A percentile compares a stretch with the other conserved stretches of the same genome.
phyloP scores from a whole-genome alignment of 2,888 invertebrate species.

The Tetragonula carbonaria region DNA sequence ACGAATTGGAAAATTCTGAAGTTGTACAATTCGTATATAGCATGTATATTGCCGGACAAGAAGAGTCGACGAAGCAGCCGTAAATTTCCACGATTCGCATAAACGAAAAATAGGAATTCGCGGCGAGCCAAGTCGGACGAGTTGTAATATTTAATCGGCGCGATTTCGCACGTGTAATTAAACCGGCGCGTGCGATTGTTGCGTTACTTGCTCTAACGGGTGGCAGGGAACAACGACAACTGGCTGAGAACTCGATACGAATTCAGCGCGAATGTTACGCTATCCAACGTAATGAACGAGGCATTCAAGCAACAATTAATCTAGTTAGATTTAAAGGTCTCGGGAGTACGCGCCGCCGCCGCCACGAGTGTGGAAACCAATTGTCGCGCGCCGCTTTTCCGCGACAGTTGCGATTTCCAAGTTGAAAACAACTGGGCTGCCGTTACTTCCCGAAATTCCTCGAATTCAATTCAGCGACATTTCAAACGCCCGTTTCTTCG shows the following conservation, averaged over 20 bases:
- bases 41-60: too few relatives aligned
- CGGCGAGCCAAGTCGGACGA: too few relatives aligned
- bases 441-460: not conserved
- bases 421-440: constrained; percentile 22
- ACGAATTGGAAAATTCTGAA: not conserved
- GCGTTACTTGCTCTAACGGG: constrained; percentile 30
- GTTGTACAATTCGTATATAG: not conserved
- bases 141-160: constrained; percentile 38
- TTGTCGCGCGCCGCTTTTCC: constrained; percentile 33
- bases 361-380: constrained; percentile 44
- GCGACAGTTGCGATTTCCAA: constrained; percentile 31
- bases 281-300: constrained; percentile 56
- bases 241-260: constrained; percentile 54
- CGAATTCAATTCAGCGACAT: constrained; percentile 2
- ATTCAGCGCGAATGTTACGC: constrained; percentile 54
- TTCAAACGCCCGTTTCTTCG: constrained; percentile 20
- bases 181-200: constrained; percentile 40
- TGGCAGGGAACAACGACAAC: constrained; percentile 52
- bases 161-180: constrained; percentile 61
- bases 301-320: constrained; percentile 69
- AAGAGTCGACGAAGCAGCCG: too few relatives aligned
- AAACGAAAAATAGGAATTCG: not conserved
- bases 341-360: constrained; percentile 35
- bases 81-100: not conserved
- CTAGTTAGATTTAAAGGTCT: constrained; percentile 69